Evolutionary conservation across 2,113 vertebrate species (phyloP), one percentile per base, ranked within the genome.

Genomic region (Paraplagusia blochii): DNA sequence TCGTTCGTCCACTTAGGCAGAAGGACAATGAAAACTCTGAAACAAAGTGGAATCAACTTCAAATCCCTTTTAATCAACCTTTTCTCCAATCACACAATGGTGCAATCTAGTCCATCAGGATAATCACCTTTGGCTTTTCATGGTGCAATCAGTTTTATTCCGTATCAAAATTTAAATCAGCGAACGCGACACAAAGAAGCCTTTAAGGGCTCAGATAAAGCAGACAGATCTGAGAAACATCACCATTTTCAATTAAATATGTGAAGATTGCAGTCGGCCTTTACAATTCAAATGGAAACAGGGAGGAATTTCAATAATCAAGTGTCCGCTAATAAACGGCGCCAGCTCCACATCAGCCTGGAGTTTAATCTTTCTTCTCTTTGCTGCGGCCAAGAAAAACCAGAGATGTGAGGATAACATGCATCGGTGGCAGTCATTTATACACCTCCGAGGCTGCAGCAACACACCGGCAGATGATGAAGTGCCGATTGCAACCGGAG

Each of bases 31-130:
- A 43, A 35, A 58, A 45, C 55, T 42, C 45, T 4, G 29, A 36
- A 5, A 43, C 44, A 58, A 60, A 45, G 43, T 35, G 19, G 62
- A 81, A 72, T 82, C 64, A 63, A 83, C 78, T 76, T 6, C 72
- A 69, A 79, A 19, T 19, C 47, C 77, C 52, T 62, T 84, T 74
- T 76, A 84, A 87, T 85, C 79, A 82, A 79, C 68, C 81, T 76
- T 84, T 85, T 64, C 49, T 61, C 51, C 29, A 40, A 46, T 44
- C 68, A 48, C 63, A 81, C 79, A 85, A 84, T 81, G 42, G 68
- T 76, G 54, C 69, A 71, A 84, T 82, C 70, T 60, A 85, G 81
- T 84, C 81, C 66, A 85, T 87, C 81, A 52, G 76, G 77, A 84
- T 83, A 85, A 85, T 80, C 80, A 82, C 81, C 76, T 79, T 76